These are phyloP conservation scores for Hypomecis atomaria DNA, from an alignment of 2,888 invertebrate species.

Conservation along the genomic window DNA sequence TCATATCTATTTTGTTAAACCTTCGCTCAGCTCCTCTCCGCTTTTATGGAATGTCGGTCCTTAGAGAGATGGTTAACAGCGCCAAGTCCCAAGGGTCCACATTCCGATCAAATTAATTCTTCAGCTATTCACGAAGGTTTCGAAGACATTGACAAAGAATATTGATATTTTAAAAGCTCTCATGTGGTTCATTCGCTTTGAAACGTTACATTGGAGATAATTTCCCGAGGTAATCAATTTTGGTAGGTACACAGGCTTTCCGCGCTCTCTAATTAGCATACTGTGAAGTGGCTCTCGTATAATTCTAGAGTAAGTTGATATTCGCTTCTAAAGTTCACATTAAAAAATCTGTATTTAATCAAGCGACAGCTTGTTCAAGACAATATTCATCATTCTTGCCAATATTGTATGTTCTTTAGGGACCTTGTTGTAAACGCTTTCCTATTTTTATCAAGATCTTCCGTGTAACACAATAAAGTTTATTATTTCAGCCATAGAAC, in stretches of 20 bases:
- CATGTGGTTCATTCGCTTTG: conserved; percentile 6
- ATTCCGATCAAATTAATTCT: conserved; percentile 37
- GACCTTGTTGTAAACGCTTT: no score
- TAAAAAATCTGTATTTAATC: no score
- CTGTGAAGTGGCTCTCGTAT: conserved; percentile 6
- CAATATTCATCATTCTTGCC: no score
- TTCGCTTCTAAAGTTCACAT: background rate
- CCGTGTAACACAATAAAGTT: no score
- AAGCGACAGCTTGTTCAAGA: no score
- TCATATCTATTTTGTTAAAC: background rate
- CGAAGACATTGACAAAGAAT: no score
- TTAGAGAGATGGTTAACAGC: conserved; percentile 2
- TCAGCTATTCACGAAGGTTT: conserved; percentile 16
- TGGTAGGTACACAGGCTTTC: background rate
- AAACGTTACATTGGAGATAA: conserved; percentile 10
- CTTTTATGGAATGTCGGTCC: background rate
- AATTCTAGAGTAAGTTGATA: conserved; percentile 10
- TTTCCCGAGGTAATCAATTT: conserved; percentile 5
- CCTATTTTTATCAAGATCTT: no score
- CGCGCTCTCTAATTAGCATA: conserved; percentile 15
- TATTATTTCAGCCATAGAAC: no score
- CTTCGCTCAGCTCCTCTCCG: background rate
- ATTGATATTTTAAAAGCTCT: conserved; percentile 11
- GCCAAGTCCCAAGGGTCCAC: conserved; percentile 13
- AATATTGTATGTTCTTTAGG: no score